Evolutionary conservation across 2,888 invertebrate species (phyloP).

Genomic region (Lasioglossum marginatum): DNA sequence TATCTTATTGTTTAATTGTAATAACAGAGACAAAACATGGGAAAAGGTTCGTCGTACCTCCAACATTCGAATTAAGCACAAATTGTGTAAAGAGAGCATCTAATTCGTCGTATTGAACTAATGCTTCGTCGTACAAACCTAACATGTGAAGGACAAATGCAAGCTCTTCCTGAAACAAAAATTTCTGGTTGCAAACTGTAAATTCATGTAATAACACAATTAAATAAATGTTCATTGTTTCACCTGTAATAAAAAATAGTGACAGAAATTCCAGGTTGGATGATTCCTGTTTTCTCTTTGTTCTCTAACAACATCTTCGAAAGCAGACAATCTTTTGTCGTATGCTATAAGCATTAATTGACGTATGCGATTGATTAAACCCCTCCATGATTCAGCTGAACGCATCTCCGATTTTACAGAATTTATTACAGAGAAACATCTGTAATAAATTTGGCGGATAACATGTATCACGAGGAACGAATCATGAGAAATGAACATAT

Average conservation of each 20-base stretch:
- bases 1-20: constrained; percentile 16
- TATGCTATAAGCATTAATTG: constrained; percentile 94
- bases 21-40: not conserved
- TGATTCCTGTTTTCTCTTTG: constrained; percentile 96
- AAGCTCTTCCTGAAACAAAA: constrained; percentile 92
- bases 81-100: constrained; percentile 99
- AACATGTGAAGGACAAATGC: constrained; percentile 98
- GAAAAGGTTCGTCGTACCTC: constrained; percentile 84
- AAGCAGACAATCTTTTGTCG: constrained; percentile 92
- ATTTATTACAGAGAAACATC: constrained; percentile 96
- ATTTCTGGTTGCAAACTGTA: constrained; percentile 7
- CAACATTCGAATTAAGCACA: constrained; percentile 95
- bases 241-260: constrained; percentile 96
- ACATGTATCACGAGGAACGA: constrained; percentile 8
- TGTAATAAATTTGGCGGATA: constrained; percentile 74
- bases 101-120: constrained; percentile 98
- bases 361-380: constrained; percentile 92
- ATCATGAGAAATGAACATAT: not conserved
- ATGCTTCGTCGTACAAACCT: constrained; percentile 95
- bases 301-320: constrained; percentile 95
- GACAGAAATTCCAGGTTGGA: constrained; percentile 96
- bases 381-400: constrained; percentile 95
- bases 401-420: constrained; percentile 95
- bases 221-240: constrained; percentile 50
- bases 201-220: constrained; percentile 25